Base-by-base conservation (phyloP, 2,113 vertebrate species). In the Dinomys branickii region DNA sequence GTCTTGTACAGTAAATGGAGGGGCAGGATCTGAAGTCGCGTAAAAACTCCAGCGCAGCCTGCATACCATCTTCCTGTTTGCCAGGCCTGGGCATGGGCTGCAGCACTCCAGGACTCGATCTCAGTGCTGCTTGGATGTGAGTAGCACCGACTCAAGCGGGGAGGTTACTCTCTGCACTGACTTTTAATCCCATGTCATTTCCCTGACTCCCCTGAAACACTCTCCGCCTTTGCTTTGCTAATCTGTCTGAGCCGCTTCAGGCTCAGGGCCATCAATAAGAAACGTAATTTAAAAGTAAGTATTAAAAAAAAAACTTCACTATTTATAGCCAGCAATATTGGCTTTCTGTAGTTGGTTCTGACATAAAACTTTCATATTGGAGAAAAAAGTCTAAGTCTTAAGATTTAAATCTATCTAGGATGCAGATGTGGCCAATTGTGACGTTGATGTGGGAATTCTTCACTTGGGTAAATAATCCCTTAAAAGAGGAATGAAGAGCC, bases 401-500 rank as follows among this genome's bases (percentile, higher is more conserved):
- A 35, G 16, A 54, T 10, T 80, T 80, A 54, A 88, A 80, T 82
- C 63, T 12, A 82, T 22, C 82, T 50, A 91, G 38, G 86, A 78
- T 78, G 75, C 81, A 92, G 38, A 78, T 85, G 35, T 87, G 59
- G 33, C 71, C 35, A 22, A 44, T 44, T 91, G 44, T 63, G 69
- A 61, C 12, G 61, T 13, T 52, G 65, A 22, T 47, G 5, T 89
- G 80, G 56, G 50, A 50, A 77, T 82, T 59, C 0, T 0, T 63
- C 38, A 54, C 65, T 26, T 41, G 47, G 41, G 56, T 52, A 52
- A 65, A 52, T 5, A 33, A 5, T 47, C 22, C 26, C 24, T 94
- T 94, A 33, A 78, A 88, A 82, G 88, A 94, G 35, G n/a, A 38
- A 78, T 89, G 33, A 33, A 93, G 85, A 89, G 82, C 56, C 80